A percentile compares a stretch with the other conserved stretches of the same genome.
Conservation (phyloP, 2,888 invertebrate species). For the Cybosia mesomella region DNA sequence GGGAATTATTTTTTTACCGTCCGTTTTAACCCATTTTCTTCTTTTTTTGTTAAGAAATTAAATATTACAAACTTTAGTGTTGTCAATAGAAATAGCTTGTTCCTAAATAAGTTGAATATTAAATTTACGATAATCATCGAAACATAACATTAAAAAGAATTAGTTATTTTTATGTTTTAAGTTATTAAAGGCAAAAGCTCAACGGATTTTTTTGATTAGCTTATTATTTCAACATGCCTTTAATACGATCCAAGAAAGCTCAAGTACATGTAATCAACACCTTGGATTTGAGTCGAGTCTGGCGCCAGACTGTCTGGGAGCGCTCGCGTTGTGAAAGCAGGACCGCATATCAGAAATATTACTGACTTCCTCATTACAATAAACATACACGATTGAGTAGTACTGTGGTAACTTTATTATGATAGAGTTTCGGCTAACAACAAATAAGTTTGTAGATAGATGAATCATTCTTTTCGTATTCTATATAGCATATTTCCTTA, state of each 20-base stretch:
- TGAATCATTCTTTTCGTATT: neutral
- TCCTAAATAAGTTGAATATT: too few species aligned
- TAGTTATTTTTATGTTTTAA: neutral
- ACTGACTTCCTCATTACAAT: conserved; percentile 1
- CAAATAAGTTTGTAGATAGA: neutral
- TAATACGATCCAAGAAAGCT: neutral
- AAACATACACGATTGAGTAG: neutral
- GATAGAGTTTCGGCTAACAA: neutral
- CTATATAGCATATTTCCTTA: too few species aligned
- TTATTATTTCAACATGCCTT: neutral
- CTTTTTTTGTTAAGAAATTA: too few species aligned
- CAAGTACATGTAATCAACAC: neutral
- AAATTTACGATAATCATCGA: too few species aligned
- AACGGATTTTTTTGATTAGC: neutral
- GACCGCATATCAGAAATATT: neutral
- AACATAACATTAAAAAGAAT: neutral
- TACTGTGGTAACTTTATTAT: neutral
- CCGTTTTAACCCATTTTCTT: too few species aligned
- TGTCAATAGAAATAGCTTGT: too few species aligned
- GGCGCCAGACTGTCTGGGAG: neutral
- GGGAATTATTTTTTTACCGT: too few species aligned
- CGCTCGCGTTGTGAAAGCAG: neutral
- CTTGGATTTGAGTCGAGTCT: neutral
- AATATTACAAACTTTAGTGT: too few species aligned
- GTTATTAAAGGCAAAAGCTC: neutral